Base-by-base conservation (phyloP, 1,140 invertebrate species). In the Macrobrachium rosenbergii region DNA sequence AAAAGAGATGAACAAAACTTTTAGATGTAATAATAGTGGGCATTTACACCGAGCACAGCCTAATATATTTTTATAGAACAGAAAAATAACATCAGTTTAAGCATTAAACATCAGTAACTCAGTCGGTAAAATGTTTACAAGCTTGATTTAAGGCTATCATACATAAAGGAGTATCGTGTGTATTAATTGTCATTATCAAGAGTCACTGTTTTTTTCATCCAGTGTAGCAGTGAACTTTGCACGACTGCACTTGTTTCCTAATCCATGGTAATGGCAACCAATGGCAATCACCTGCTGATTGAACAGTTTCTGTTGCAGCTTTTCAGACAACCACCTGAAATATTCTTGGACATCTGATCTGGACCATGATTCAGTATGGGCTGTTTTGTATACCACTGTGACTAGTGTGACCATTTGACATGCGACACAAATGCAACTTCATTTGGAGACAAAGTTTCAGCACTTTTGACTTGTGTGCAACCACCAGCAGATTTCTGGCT, bases 181-280 rank as follows among this genome's bases (percentile, higher is more conserved):
- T n/a, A 77, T 77, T 77, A 77, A 77, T 37, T 77, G 75, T 43
- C 75, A 77, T n/a, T 77, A 77, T 77, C 75, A 37, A 77, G 6
- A 77, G 28, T 77, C 5, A 77, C 75, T 77, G 75, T 12, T 58
- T 16, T 77, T 45, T 7, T 23, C 75, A 77, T 77, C 75, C 75
- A 37, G 28, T 37, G 28, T 37, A 77, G 45, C 77, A 79, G 21
- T 60, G 58, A 19, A 79, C 19, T 79, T 58, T 62, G 62, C 59
- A 79, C 58, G 77, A 60, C 77, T 79, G 59, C 77, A 79, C 8
- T 60, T 79, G n/a, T 58, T 60, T 79, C 28, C 45, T 17, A n/a
- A 58, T 37, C 77, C 77, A 59, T 7, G n/a, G 77, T 21, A 79
- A 60, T 21, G 58, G 21, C 77, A 79, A 60, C 58, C 77, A 60